Percentiles rank a stretch among this genome's conserved stretches.
phyloP scores from a whole-genome alignment of 2,113 vertebrate genomes.

The Columbina picui region DNA sequence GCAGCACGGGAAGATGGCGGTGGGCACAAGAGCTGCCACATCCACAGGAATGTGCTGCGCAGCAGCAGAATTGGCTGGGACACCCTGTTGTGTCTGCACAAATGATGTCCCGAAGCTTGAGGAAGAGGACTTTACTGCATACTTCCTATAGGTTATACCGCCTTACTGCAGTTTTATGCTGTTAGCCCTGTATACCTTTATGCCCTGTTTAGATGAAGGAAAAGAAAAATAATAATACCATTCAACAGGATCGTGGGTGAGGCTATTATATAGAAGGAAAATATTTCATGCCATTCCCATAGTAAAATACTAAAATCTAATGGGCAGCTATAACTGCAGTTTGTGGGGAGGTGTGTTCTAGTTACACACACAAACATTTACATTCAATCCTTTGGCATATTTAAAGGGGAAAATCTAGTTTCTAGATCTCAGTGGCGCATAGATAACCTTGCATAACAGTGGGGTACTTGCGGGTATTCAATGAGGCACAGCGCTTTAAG shows the following conservation, averaged over 20 bases:
- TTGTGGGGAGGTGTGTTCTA: not conserved
- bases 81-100: rapidly evolving
- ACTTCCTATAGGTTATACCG: not conserved
- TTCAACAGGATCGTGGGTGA: not conserved
- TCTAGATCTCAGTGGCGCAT: not conserved
- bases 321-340: not conserved
- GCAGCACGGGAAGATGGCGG: not conserved
- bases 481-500: not conserved
- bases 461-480: not conserved
- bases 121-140: not conserved
- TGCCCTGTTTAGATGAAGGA: not conserved
- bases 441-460: not conserved
- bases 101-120: not conserved
- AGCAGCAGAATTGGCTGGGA: not conserved
- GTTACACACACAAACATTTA: not conserved
- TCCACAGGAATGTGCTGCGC: rapidly evolving
- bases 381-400: not conserved
- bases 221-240: too few relatives aligned
- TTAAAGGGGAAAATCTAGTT: not conserved
- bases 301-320: not conserved
- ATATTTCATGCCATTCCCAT: not conserved
- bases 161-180: not conserved
- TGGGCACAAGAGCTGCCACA: not conserved
- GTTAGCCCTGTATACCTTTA: not conserved
- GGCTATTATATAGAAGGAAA: not conserved